Percentiles rank a stretch among this genome's conserved stretches.
Conservation (phyloP, 2,888 invertebrate species). For the Scaptomyza parva region DNA sequence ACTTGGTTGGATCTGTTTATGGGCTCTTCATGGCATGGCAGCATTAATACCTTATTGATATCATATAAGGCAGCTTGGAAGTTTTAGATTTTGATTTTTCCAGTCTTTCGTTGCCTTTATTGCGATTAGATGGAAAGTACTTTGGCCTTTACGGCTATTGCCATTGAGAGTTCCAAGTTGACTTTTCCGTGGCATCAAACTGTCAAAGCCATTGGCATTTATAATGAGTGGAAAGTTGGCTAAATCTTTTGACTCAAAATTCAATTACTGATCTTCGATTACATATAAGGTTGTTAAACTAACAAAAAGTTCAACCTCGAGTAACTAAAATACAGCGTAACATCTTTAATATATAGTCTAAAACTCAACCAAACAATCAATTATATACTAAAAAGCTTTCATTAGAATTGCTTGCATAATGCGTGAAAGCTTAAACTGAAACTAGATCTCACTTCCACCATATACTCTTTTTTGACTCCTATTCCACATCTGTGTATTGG, state of each 20-base stretch:
- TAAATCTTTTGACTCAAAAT: constrained; percentile 7
- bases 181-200: constrained; percentile 41
- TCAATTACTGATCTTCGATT: constrained; percentile 21
- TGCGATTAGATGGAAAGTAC: constrained; percentile 50
- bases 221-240: constrained; percentile 76
- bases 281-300: not conserved
- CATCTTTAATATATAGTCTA: no score
- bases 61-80: constrained; percentile 53
- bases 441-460: not conserved
- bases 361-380: not conserved
- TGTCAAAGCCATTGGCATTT: constrained; percentile 62
- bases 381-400: not conserved
- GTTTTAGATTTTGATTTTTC: constrained; percentile 37
- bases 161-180: constrained; percentile 47
- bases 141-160: constrained; percentile 17
- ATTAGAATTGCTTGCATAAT: not conserved
- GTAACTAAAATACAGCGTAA: not conserved
- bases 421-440: not conserved
- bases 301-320: not conserved
- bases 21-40: constrained; percentile 41
- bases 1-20: constrained; percentile 41
- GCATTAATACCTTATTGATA: constrained; percentile 48
- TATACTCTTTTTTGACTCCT: not conserved
- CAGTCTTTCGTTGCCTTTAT: constrained; percentile 45
- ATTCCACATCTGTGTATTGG: not conserved